Evolutionary conservation across 2,888 invertebrate species (phyloP).

Genomic region (Caenorhabditis sp.): DNA sequence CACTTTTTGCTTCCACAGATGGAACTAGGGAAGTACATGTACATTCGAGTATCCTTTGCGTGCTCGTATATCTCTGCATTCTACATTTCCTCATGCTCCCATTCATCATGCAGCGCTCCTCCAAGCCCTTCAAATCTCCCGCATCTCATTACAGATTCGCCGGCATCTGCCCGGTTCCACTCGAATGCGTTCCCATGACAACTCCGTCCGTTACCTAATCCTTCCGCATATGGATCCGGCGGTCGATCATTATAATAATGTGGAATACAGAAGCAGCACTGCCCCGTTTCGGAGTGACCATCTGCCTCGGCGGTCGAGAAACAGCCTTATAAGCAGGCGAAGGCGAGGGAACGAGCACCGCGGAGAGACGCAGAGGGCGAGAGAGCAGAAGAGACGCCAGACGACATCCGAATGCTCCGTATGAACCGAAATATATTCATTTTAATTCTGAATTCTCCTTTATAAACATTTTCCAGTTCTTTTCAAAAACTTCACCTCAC

Average conservation of each 20-base stretch:
- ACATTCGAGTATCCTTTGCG: no score
- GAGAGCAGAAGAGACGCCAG: constrained; percentile 72
- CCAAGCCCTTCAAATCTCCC: background rate
- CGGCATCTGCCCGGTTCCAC: background rate
- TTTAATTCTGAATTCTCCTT: no score
- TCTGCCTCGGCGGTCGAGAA: constrained; percentile 13
- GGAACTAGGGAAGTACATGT: no score
- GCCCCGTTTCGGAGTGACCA: constrained; percentile 14
- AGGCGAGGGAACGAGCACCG: background rate
- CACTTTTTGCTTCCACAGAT: no score
- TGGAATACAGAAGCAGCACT: constrained; percentile 24
- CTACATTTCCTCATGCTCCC: no score
- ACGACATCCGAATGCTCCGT: background rate
- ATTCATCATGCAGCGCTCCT: no score
- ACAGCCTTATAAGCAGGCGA: background rate
- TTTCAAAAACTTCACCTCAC: constrained; percentile 82
- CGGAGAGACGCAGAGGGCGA: background rate
- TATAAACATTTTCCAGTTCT: background rate
- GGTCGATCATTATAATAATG: constrained; percentile 2
- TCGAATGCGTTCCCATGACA: constrained; percentile 11
- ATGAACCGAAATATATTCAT: no score
- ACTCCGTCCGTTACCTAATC: constrained; percentile 19
- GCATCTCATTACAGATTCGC: background rate
- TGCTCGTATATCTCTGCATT: no score
- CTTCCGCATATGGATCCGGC: background rate